A percentile compares a stretch with the other conserved stretches of the same genome.
Evolutionary conservation across 2,888 invertebrate genomes (phyloP).

Genomic region (Chesias legatella): DNA sequence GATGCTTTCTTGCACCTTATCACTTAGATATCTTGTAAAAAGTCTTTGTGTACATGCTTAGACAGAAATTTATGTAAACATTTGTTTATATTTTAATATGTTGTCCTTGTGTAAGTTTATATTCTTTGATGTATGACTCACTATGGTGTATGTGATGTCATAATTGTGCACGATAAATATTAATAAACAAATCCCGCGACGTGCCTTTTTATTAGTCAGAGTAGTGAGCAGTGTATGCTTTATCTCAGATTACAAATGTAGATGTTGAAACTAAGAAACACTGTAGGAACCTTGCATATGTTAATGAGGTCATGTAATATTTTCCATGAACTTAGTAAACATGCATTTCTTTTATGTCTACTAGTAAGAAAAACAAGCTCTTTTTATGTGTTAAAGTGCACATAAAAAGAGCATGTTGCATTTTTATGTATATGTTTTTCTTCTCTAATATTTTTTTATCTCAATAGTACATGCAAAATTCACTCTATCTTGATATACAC

Average conservation of each 20-base stretch:
- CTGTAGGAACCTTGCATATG: constrained; percentile 2
- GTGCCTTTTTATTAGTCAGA: constrained; percentile 27
- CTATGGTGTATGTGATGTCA: constrained; percentile 67
- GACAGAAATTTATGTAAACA: constrained; percentile 4
- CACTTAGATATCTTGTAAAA: constrained; percentile 3
- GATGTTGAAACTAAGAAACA: constrained; percentile 1
- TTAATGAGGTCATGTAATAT: constrained; percentile 4
- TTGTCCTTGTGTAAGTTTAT: constrained; percentile 27
- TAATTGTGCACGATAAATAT: constrained; percentile 49
- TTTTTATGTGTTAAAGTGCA: too few relatives aligned
- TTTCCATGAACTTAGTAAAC: too few relatives aligned
- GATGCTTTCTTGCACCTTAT: constrained; percentile 10
- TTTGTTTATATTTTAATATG: background rate
- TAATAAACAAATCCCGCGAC: constrained; percentile 52
- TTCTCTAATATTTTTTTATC: too few relatives aligned
- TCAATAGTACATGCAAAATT: too few relatives aligned
- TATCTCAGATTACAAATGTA: constrained; percentile 15
- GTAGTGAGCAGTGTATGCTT: constrained; percentile 11
- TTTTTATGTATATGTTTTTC: too few relatives aligned
- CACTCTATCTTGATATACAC: too few relatives aligned
- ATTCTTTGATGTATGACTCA: constrained; percentile 56
- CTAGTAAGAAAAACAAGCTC: too few relatives aligned
- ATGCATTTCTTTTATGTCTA: too few relatives aligned
- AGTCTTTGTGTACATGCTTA: background rate
- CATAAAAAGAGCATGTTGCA: too few relatives aligned